These are phyloP conservation scores for Vollenhovia emeryi DNA, from an alignment of 1,140 invertebrate genomes.

Conservation along the genomic window DNA sequence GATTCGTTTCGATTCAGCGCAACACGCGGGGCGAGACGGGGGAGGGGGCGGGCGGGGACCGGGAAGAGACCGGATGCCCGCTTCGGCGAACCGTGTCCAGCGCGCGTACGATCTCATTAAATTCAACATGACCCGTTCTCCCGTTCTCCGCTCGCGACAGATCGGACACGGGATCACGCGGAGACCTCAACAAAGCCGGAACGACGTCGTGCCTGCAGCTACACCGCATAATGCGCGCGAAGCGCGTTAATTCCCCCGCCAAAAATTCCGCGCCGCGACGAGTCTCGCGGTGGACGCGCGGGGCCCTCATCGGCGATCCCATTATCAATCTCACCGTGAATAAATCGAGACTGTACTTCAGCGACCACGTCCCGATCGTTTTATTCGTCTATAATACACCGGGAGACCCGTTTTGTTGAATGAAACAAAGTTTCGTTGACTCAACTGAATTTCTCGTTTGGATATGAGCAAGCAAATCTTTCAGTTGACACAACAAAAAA, in stretches of 20 bases:
- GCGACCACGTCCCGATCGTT: background rate
- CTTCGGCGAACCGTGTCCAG: conserved; percentile 35
- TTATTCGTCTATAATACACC: background rate
- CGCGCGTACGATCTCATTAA: conserved; percentile 46
- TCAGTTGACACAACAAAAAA: too few relatives aligned
- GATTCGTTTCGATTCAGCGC: conserved; percentile 10
- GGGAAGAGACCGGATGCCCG: conserved; percentile 39
- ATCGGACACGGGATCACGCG: conserved; percentile 27
- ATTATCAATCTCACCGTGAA: background rate
- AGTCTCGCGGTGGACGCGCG: background rate
- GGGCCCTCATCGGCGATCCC: background rate
- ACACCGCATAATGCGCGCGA: conserved; percentile 2
- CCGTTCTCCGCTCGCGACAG: conserved; percentile 39
- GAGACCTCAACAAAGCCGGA: conserved; percentile 18
- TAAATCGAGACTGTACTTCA: background rate
- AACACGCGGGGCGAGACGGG: background rate
- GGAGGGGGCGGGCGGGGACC: background rate
- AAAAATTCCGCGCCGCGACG: conserved; percentile 39
- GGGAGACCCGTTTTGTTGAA: too few relatives aligned
- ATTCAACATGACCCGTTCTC: conserved; percentile 29
- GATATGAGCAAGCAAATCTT: too few relatives aligned
- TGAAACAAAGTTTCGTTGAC: too few relatives aligned
- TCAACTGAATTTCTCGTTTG: too few relatives aligned
- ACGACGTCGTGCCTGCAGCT: conserved; percentile 8
- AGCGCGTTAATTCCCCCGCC: conserved; percentile 12